Conservation (phyloP, 1,140 invertebrate genomes). For the Tyrophagus putrescentiae region DNA sequence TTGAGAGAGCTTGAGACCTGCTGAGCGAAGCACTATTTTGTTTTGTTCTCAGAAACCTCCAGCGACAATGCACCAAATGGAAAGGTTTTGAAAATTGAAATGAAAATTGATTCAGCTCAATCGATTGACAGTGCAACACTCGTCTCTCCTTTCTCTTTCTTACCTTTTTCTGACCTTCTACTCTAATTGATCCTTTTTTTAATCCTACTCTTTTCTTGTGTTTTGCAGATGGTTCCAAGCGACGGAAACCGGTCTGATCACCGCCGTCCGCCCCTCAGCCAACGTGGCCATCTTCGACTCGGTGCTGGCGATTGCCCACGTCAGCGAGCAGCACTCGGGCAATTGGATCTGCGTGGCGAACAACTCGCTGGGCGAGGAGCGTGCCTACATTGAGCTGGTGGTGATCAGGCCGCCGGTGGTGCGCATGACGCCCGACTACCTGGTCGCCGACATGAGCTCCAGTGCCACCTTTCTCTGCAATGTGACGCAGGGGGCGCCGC, state of each 20-base stretch:
- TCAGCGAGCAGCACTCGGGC: conserved; percentile 25
- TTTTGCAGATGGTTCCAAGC: conserved; percentile 26
- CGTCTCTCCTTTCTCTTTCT: too few relatives aligned
- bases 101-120: too few relatives aligned
- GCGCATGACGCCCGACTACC: conserved; percentile 43
- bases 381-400: conserved; percentile 26
- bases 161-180: too few relatives aligned
- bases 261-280: background rate
- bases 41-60: too few relatives aligned
- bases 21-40: too few relatives aligned
- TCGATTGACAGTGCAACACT: too few relatives aligned
- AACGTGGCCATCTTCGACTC: conserved; percentile 9
- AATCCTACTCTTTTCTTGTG: conserved; percentile 8
- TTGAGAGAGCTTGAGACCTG: too few relatives aligned
- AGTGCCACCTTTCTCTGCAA: conserved; percentile 67
- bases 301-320: conserved; percentile 25
- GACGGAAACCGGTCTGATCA: conserved; percentile 21
- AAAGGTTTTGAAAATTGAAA: too few relatives aligned
- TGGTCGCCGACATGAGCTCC: conserved; percentile 62
- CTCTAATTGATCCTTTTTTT: background rate
- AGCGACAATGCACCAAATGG: too few relatives aligned
- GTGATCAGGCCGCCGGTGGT: background rate
- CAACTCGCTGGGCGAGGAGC: conserved; percentile 29
- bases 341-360: conserved; percentile 29
- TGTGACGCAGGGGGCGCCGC: conserved; percentile 54